Evolutionary conservation across 1,140 invertebrate genomes (phyloP), one percentile per base, ranked within the genome.

Genomic region (Hyles vespertilio): DNA sequence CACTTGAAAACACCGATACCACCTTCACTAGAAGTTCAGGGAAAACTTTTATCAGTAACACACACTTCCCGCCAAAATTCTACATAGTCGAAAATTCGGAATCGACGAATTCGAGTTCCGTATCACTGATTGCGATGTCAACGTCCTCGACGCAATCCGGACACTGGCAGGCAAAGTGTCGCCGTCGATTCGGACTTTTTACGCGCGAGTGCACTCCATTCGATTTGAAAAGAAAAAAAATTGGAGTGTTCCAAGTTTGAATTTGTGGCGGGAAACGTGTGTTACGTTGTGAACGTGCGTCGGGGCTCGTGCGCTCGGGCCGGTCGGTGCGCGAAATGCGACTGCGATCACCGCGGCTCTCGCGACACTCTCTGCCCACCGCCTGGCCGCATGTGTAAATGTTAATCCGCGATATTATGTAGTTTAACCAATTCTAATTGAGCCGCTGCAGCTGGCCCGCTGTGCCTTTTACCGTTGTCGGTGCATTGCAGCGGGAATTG

Each of bases 251-350:
- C 70, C 77, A 67, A 75, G 67, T 77, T 88, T 86, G 72, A 77
- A 86, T 81, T 79, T 72, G 66, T 81, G 84, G 84, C 84, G 84
- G 81, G 82, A 78, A 77, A 63, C 59, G 77, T 85, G 84, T 81
- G 84, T 82, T 65, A 80, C 73, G 74, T 82, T 69, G 64, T 54
- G 71, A 69, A 69, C 75, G 77, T 81, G 74, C 74, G 81, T 78
- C 70, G 69, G 69, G 67, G 64, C 60, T 57, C 56, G 66, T 75
- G 69, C 85, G 82, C 83, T 70, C 70, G 61, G 77, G 77, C 65
- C 74, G 74, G 67, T 70, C 81, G 82, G 80, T 79, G 80, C 79
- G 81, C 83, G 76, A 76, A 64, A 68, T 65, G 74, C 79, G 80
- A 86, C 83, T 88, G 83, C 73, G 78, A 81, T 77, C 75, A 79